phyloP scores from a whole-genome alignment of 92 coral and sea anemone species.

The Metridium senile region DNA sequence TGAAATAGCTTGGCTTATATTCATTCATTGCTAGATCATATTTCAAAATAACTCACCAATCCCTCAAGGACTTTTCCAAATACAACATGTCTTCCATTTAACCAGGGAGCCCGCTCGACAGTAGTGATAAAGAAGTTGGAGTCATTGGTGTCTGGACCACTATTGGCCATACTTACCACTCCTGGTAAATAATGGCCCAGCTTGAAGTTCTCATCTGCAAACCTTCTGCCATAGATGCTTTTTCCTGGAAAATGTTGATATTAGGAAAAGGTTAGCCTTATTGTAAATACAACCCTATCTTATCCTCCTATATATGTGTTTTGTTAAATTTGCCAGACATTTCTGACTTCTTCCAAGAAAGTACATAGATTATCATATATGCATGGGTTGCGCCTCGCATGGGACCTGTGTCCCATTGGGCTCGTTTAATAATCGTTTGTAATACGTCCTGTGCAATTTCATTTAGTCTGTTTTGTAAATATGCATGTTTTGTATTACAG shows the following conservation, averaged over 20 bases:
- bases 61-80: constrained; percentile 91
- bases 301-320: no score
- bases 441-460: no score
- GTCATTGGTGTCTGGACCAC: constrained; percentile 92
- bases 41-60: constrained; percentile 86
- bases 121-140: constrained; percentile 95
- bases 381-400: no score
- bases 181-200: constrained; percentile 85
- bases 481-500: no score
- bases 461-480: no score
- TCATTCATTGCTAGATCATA: no score
- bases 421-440: no score
- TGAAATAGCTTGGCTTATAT: no score
- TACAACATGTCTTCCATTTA: constrained; percentile 94
- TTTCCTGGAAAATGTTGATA: constrained; percentile 47
- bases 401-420: no score
- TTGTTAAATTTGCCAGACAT: no score
- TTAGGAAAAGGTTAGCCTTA: not conserved
- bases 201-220: constrained; percentile 92
- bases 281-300: not conserved
- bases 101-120: constrained; percentile 82
- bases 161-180: constrained; percentile 95
- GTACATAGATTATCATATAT: no score
- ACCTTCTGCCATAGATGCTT: constrained; percentile 86
- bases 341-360: no score